phyloP scores from a whole-genome alignment of 2,888 invertebrate genomes.

The Acrocyrtus sp. region DNA sequence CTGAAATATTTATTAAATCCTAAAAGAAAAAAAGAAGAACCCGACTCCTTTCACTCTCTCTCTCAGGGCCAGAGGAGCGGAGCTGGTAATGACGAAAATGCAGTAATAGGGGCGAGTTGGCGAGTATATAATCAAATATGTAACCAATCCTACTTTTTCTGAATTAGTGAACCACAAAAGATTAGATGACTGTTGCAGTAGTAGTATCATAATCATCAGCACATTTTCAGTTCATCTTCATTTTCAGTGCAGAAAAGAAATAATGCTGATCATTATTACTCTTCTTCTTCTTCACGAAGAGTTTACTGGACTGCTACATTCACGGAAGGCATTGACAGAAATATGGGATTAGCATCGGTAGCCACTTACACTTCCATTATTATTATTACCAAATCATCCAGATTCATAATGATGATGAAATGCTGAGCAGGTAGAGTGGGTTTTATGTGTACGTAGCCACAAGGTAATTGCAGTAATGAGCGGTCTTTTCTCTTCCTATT shows the following conservation, averaged over 20 bases:
- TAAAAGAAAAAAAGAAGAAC: background rate
- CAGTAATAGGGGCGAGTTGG: too few species aligned
- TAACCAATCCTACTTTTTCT: slow-evolving; percentile 4
- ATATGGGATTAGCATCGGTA: slow-evolving; percentile 24
- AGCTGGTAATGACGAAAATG: too few species aligned
- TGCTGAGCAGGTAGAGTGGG: slow-evolving; percentile 6
- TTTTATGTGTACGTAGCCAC: slow-evolving; percentile 15
- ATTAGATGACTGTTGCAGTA: slow-evolving; percentile 4
- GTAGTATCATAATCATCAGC: slow-evolving; percentile 28
- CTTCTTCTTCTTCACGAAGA: too few species aligned
- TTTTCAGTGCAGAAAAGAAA: slow-evolving; percentile 6
- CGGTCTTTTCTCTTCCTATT: slow-evolving; percentile 34
- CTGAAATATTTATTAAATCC: background rate
- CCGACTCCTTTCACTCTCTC: background rate
- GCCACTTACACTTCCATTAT: too few species aligned
- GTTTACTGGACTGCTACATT: too few species aligned
- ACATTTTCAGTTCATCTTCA: slow-evolving; percentile 30
- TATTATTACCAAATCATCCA: slow-evolving; percentile 31
- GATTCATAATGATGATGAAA: slow-evolving; percentile 31
- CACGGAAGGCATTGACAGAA: slow-evolving; percentile 40
- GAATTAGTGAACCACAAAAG: slow-evolving; percentile 43
- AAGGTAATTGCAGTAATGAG: slow-evolving; percentile 50
- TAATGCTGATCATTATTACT: slow-evolving; percentile 29
- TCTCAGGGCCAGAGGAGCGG: background rate
- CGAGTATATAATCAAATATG: slow-evolving; percentile 10